Percentiles rank a stretch among this genome's conserved stretches.
Evolutionary conservation across 1,140 invertebrate species (phyloP).

Genomic region (Drosophila micromelanica): DNA sequence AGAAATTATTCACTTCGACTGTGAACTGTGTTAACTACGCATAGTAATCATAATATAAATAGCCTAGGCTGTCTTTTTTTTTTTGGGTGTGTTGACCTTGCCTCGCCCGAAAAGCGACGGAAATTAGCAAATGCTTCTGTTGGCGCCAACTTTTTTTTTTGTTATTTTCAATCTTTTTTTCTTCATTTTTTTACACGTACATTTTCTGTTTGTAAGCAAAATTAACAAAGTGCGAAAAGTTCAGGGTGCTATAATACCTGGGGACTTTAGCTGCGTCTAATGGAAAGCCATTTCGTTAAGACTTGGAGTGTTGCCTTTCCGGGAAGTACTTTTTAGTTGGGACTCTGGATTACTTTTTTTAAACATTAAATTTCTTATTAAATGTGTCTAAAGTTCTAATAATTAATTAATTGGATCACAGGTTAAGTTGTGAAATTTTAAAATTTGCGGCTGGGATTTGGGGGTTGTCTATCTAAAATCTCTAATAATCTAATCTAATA

Average conservation of each 20-base stretch:
- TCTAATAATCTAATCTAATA: too few relatives aligned
- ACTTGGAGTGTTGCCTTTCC: conserved; percentile 4
- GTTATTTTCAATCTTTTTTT: conserved; percentile 38
- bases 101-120: conserved; percentile 60
- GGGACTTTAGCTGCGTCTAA: conserved; percentile 27
- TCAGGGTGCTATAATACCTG: conserved; percentile 48
- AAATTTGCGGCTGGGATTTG: too few relatives aligned
- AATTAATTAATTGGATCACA: neutral
- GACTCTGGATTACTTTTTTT: neutral
- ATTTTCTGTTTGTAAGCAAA: conserved; percentile 49
- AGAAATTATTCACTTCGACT: conserved; percentile 71
- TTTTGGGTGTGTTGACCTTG: conserved; percentile 75
- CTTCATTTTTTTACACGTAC: conserved; percentile 2
- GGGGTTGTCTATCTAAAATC: too few relatives aligned
- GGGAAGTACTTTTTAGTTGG: conserved; percentile 16
- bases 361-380: neutral
- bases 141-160: conserved; percentile 39
- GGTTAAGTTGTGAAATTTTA: too few relatives aligned
- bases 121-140: conserved; percentile 75
- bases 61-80: conserved; percentile 1
- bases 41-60: conserved; percentile 33
- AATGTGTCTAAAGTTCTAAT: neutral
- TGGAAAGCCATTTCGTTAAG: conserved; percentile 15
- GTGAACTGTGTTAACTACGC: conserved; percentile 33
- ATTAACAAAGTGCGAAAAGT: conserved; percentile 78